Evolutionary conservation across 1,140 invertebrate species (phyloP).

Genomic region (Maniola jurtina): DNA sequence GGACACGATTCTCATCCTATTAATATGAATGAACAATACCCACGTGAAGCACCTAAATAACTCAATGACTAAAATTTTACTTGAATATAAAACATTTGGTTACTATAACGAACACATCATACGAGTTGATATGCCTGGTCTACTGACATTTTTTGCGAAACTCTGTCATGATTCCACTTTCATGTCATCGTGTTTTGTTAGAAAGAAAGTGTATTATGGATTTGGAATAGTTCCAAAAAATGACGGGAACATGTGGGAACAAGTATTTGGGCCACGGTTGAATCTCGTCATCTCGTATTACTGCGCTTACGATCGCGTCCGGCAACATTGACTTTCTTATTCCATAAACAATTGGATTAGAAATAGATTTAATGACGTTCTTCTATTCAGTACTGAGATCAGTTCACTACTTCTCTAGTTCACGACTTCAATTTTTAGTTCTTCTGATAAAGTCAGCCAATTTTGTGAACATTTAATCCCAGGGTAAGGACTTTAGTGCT

Average conservation of each 20-base stretch:
- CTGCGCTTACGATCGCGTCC: slow-evolving; percentile 62
- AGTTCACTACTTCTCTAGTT: background rate
- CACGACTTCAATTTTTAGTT: no score
- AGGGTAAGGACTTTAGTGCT: no score
- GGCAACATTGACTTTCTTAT: slow-evolving; percentile 73
- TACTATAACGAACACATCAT: background rate
- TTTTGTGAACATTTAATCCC: no score
- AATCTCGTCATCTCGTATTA: slow-evolving; percentile 63
- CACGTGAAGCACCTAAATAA: background rate
- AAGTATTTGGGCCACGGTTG: slow-evolving; percentile 72
- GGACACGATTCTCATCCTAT: background rate
- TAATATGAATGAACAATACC: background rate
- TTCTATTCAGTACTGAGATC: background rate
- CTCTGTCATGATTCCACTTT: slow-evolving; percentile 24
- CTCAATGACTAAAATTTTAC: background rate
- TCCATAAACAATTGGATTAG: slow-evolving; percentile 54
- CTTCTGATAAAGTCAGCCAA: no score
- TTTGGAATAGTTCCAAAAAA: slow-evolving; percentile 65
- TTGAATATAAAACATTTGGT: background rate
- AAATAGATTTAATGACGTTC: background rate
- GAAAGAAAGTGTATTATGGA: slow-evolving; percentile 52
- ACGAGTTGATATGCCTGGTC: background rate
- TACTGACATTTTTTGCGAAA: slow-evolving; percentile 34
- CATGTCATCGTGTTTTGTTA: slow-evolving; percentile 17
- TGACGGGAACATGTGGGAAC: slow-evolving; percentile 31